Base-by-base conservation (phyloP, 2,113 vertebrate genomes). In the Cottus gobio region DNA sequence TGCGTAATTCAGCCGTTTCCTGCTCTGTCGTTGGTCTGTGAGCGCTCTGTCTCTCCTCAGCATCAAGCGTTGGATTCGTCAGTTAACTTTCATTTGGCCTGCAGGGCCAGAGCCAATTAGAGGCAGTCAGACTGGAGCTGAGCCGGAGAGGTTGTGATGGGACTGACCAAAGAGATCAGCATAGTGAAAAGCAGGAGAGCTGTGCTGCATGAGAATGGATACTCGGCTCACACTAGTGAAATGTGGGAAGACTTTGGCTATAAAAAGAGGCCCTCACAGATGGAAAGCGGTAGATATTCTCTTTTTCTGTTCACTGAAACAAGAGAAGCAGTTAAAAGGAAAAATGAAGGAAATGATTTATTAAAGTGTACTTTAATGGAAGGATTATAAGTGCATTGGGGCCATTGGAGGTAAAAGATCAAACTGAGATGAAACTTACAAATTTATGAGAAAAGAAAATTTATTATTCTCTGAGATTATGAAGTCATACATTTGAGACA, bases 31-130 rank as follows among this genome's bases (percentile, higher is more conserved):
- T 79, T 37, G 67, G 56, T 78, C 46, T 52, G 46, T 13, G n/a
- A 56, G 63, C 37, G 75, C 12, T 3, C 54, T 24, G 22, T 63
- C 61, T 75, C 64, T 67, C 46, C 30, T 68, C 68, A 69, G 84
- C 77, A 67, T 2, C 30, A 66, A 78, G 75, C 48, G 52, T 68
- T 75, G 67, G 79, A 71, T 85, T 87, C 78, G 75, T 75, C 44
- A 52, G 62, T 84, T 79, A 61, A 58, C 34, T 68, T 86, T 64
- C 66, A 70, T 84, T 89, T 87, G 77, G 76, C 89, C 89, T 82
- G 74, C 79, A 90, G 87, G 83, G 65, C 50, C 62, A 44, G 61
- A 69, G 64, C 84, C 92, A 93, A 93, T 94, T 92, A 91, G 76
- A 92, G 65, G 70, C 76, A 69, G 84, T 86, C 89, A 83, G 85